Base-by-base conservation (phyloP, 2,113 vertebrate species). In the Propithecus coquereli region DNA sequence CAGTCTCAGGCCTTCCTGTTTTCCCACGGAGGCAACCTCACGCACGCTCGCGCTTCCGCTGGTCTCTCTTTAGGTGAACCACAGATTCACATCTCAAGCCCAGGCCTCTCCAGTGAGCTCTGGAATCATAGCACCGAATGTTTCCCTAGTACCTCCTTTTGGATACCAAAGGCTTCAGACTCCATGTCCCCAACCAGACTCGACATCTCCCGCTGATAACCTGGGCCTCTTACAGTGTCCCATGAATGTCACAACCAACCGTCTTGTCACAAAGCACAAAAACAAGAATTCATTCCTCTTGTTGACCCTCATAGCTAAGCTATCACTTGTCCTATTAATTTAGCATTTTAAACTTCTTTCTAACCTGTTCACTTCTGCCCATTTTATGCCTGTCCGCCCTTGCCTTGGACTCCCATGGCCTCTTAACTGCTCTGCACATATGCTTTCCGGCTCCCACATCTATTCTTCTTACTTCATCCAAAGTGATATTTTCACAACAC, bases 161-260 rank as follows among this genome's bases (percentile, higher is more conserved):
- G 25, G 23, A 77, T 47, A 37, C n/a, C 14, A 22, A 37, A 73
- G 43, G 14, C 34, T 50, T 47, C 13, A 8, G 30, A 8, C 54
- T 50, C 54, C 23, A 3, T 34, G 2, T 50, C 27, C 22, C 17
- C 34, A 52, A 52, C 52, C n/a, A 80, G 61, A 12, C 17, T 73
- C 45, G 11, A 50, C 9, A 2, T 34, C 20, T 71, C 43, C 8
- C 43, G 12, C 4, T 6, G 3, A 16, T 0, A 65, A 2, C 7
- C 6, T 40, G 8, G 20, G 23, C 66, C 7, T 20, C n/a, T 27
- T n/a, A 10, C 22, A 40, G 22, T 37, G 30, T 43, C 43, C 77
- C 20, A 10, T 50, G n/a, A 18, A 13, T 73, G 54, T 27, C 8
- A 17, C 18, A 20, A 18, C 25, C 0, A 61, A 22, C 40, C 73